Evolutionary conservation across 2,113 vertebrate genomes (phyloP).

Genomic region (Rhinoderma darwinii): DNA sequence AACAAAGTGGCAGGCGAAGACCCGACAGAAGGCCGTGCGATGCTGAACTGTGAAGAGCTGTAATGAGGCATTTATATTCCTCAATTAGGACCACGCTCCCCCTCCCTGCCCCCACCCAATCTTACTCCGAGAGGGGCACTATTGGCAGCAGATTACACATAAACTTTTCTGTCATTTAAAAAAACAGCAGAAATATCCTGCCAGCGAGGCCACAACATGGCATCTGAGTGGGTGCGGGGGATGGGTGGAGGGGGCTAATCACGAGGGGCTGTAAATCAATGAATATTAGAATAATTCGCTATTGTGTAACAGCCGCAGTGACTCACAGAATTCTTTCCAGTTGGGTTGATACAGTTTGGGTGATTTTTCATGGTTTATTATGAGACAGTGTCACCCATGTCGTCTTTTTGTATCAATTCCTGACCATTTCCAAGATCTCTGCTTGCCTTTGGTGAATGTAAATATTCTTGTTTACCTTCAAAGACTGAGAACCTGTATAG

Average conservation of each 20-base stretch:
- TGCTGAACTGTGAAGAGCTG: slow-evolving; percentile 12
- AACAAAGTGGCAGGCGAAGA: background rate
- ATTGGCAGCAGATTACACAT: slow-evolving; percentile 38
- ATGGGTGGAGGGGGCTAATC: background rate
- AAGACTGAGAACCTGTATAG: no score
- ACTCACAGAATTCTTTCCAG: background rate
- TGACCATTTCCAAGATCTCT: no score
- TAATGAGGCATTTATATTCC: slow-evolving; percentile 20
- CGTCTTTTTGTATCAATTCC: no score
- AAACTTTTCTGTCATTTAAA: background rate
- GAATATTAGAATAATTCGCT: background rate
- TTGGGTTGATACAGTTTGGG: background rate
- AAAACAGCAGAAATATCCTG: background rate
- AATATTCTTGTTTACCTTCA: no score
- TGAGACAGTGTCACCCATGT: background rate
- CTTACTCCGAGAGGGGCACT: background rate
- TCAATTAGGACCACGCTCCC: slow-evolving; percentile 5
- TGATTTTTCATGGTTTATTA: background rate
- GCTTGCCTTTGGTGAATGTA: no score
- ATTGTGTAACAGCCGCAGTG: background rate
- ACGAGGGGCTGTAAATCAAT: background rate
- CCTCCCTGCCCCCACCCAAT: background rate
- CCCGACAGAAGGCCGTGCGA: background rate
- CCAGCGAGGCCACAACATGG: background rate
- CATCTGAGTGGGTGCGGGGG: background rate